These are phyloP conservation scores for Thalassaphorura encarpata DNA, from an alignment of 1,140 invertebrate genomes.

Conservation along the genomic window DNA sequence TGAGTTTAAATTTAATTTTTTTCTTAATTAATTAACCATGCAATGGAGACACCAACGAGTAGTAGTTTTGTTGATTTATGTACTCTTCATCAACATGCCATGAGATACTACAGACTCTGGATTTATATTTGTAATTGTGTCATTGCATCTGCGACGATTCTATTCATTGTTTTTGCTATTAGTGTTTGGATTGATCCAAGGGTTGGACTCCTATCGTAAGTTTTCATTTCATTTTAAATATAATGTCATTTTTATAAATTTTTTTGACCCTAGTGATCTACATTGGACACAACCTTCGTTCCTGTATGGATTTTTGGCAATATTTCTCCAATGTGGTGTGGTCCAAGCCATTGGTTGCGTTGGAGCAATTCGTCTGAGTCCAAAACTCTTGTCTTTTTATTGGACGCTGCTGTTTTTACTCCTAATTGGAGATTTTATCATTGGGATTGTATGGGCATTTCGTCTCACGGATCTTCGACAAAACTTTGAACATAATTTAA, in stretches of 20 bases:
- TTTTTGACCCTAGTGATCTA: constrained; percentile 31
- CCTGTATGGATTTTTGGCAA: constrained; percentile 69
- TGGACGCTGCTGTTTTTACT: constrained; percentile 70
- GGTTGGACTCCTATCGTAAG: constrained; percentile 34
- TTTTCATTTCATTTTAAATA: neutral
- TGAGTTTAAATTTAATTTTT: no score
- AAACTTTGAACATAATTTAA: constrained; percentile 56
- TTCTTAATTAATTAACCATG: no score
- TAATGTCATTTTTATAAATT: neutral
- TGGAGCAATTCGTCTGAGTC: constrained; percentile 65
- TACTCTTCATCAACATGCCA: constrained; percentile 33
- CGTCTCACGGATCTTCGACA: constrained; percentile 62
- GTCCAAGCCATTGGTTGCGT: constrained; percentile 48
- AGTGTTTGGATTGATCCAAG: constrained; percentile 50
- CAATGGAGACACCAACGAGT: no score
- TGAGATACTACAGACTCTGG: constrained; percentile 54
- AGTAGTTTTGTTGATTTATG: constrained; percentile 34
- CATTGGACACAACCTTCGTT: constrained; percentile 64
- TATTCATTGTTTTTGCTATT: constrained; percentile 64
- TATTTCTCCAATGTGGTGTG: constrained; percentile 53
- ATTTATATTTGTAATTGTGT: constrained; percentile 85
- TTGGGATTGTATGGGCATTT: constrained; percentile 79
- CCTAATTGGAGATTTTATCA: constrained; percentile 67
- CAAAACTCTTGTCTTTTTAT: constrained; percentile 68
- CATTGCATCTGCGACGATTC: constrained; percentile 64